These are phyloP conservation scores for Cercopithecus mitis DNA, from an alignment of 2,797 vertebrate genomes.

Conservation along the genomic window DNA sequence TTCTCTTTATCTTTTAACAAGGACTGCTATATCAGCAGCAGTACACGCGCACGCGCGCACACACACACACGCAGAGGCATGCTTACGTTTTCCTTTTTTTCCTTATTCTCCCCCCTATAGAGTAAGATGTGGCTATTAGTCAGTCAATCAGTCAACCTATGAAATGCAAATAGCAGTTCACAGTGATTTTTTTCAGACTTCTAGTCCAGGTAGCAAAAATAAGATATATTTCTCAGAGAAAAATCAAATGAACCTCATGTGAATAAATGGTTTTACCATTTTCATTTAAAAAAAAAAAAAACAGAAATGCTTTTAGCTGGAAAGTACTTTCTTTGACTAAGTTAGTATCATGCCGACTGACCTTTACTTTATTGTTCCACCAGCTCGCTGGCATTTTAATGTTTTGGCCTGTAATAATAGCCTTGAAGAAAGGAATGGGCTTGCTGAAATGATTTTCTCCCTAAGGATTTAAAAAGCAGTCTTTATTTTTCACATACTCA, in stretches of 20 bases:
- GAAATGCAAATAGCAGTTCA: constrained; percentile 61
- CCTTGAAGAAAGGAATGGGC: constrained; percentile 50
- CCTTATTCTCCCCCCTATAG: background rate
- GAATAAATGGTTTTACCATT: constrained; percentile 60
- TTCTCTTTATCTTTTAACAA: constrained; percentile 19
- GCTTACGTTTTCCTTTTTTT: background rate
- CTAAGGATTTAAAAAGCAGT: constrained; percentile 64
- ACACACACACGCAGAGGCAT: background rate
- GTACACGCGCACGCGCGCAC: accelerated
- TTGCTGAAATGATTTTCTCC: constrained; percentile 57
- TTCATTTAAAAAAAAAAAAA: background rate
- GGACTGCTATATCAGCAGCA: background rate
- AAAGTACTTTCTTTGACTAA: constrained; percentile 60
- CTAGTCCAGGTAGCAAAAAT: background rate
- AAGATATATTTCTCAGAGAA: constrained; percentile 58
- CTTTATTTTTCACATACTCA: constrained; percentile 48
- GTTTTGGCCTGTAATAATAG: constrained; percentile 35
- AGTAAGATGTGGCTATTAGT: constrained; percentile 40
- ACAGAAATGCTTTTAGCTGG: constrained; percentile 51
- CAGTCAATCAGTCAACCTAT: constrained; percentile 29
- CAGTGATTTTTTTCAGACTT: background rate
- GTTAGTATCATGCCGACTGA: constrained; percentile 60
- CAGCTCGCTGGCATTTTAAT: constrained; percentile 53
- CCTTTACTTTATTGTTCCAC: constrained; percentile 38
- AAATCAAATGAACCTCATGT: constrained; percentile 50